These are phyloP conservation scores for Labeo catla DNA, from an alignment of 2,113 vertebrate genomes.

Conservation along the genomic window DNA sequence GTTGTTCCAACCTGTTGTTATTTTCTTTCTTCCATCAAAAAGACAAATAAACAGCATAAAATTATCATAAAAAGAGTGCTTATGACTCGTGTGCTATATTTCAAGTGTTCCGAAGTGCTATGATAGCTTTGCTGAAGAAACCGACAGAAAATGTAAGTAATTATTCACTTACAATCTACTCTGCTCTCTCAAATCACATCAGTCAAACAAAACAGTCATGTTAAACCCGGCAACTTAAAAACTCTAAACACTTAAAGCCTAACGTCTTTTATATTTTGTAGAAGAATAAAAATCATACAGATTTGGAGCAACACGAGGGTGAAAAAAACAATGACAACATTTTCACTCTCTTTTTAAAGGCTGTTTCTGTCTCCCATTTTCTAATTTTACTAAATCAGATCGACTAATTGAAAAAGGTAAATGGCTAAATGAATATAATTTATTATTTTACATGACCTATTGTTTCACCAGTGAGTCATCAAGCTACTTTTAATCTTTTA, in stretches of 20 bases:
- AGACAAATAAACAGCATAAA: background rate
- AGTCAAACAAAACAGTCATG: background rate
- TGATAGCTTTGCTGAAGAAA: too few relatives aligned
- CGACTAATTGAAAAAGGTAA: background rate
- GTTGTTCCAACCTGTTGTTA: background rate
- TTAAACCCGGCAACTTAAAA: background rate
- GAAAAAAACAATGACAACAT: background rate
- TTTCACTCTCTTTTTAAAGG: background rate
- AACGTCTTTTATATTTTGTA: background rate
- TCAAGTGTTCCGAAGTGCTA: too few relatives aligned
- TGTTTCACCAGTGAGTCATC: conserved; percentile 12
- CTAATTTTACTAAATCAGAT: background rate
- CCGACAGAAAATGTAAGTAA: too few relatives aligned
- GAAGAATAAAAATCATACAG: background rate
- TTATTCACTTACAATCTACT: too few relatives aligned
- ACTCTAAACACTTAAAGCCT: background rate
- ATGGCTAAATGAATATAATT: background rate
- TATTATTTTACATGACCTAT: conserved; percentile 7
- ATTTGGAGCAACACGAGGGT: background rate
- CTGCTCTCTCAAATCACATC: too few relatives aligned
- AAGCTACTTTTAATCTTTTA: conserved; percentile 7
- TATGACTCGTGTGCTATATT: too few relatives aligned
- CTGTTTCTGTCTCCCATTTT: background rate
- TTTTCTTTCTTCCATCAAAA: background rate
- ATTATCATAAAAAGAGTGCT: background rate